Conservation (phyloP, 2,888 invertebrate species). For the Notodonta dromedarius region DNA sequence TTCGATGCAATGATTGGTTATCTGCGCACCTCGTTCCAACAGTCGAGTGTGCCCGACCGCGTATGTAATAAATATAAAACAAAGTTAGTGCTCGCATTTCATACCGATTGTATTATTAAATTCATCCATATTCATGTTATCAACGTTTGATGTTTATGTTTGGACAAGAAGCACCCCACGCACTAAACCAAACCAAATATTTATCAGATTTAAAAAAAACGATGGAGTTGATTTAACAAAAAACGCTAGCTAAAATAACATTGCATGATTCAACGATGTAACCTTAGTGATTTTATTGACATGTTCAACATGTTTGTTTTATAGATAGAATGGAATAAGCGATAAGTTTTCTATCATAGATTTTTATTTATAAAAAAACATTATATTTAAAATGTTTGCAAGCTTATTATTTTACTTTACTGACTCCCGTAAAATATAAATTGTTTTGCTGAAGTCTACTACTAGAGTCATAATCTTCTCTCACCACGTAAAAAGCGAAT, state of each 20-base stretch:
- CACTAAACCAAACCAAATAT: background rate
- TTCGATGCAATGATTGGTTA: background rate
- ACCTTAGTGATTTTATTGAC: background rate
- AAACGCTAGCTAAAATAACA: background rate
- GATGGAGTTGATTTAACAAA: background rate
- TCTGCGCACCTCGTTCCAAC: background rate
- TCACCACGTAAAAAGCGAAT: constrained; percentile 2
- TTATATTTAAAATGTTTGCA: no score
- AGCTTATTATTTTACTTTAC: no score
- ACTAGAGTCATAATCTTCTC: background rate
- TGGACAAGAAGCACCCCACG: background rate
- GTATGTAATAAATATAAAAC: constrained; percentile 16
- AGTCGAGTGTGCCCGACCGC: background rate
- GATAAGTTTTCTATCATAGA: no score
- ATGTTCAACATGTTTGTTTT: background rate
- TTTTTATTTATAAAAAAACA: no score
- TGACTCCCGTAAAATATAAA: no score
- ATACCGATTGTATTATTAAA: constrained; percentile 4
- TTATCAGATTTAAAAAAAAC: background rate
- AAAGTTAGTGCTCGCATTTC: constrained; percentile 10
- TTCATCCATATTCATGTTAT: constrained; percentile 3
- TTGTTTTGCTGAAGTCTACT: no score
- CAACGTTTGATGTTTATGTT: constrained; percentile 1
- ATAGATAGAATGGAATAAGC: background rate
- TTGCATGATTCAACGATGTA: background rate